Evolutionary conservation across 1,140 invertebrate species (phyloP).

Genomic region (Trichonephila clavipes): DNA sequence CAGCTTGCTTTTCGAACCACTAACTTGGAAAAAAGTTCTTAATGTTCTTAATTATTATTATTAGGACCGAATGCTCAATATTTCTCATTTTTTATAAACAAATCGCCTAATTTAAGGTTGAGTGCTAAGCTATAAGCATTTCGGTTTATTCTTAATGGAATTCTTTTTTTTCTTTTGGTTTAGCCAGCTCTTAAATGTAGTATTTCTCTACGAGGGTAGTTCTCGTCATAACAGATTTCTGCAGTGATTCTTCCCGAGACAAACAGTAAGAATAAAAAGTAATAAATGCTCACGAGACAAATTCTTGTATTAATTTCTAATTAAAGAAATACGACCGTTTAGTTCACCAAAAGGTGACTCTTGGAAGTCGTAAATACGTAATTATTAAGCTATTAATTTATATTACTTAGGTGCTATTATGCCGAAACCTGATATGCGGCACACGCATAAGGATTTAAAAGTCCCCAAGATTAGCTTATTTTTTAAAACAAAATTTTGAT

Average conservation of each 20-base stretch:
- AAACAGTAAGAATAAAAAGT: constrained; percentile 36
- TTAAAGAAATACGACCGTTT: constrained; percentile 23
- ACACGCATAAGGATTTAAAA: not conserved
- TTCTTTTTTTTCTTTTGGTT: constrained; percentile 36
- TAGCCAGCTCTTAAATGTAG: constrained; percentile 28
- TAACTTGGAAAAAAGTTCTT: constrained; percentile 61
- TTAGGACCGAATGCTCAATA: constrained; percentile 56
- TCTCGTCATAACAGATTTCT: constrained; percentile 38
- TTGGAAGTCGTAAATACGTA: constrained; percentile 24
- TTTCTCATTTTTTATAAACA: constrained; percentile 59
- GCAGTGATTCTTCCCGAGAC: constrained; percentile 32
- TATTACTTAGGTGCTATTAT: constrained; percentile 28
- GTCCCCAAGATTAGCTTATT: not conserved
- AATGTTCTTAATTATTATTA: constrained; percentile 76
- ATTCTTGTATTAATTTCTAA: constrained; percentile 52
- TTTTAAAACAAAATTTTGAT: constrained; percentile 7
- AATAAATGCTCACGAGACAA: not conserved
- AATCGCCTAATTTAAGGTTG: constrained; percentile 61
- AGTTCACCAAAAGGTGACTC: constrained; percentile 20
- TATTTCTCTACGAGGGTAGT: constrained; percentile 2
- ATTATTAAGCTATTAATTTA: constrained; percentile 35
- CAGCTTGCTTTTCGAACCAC: constrained; percentile 24
- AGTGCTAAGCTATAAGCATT: constrained; percentile 43
- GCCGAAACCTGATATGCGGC: not conserved
- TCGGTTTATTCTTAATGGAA: constrained; percentile 63